These are phyloP conservation scores for Oxytorus armatus DNA, from an alignment of 2,888 invertebrate genomes.

Conservation along the genomic window DNA sequence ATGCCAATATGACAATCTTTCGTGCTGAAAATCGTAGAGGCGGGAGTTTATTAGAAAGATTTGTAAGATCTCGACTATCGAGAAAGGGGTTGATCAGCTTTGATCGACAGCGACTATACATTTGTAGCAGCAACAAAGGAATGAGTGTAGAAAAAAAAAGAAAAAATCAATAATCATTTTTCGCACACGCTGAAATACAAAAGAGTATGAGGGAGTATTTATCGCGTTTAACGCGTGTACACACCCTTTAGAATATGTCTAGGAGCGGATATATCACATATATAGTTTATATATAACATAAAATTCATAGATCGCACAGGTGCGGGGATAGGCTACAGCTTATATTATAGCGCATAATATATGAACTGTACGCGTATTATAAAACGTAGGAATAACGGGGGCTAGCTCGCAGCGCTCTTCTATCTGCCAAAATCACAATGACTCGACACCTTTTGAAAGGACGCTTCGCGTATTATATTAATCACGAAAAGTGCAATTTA, in stretches of 20 bases:
- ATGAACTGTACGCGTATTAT: constrained; percentile 25
- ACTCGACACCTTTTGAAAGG: no score
- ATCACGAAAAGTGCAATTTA: no score
- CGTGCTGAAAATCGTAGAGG: constrained; percentile 65
- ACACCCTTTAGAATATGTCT: constrained; percentile 72
- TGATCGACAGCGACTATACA: background rate
- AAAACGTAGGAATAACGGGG: constrained; percentile 23
- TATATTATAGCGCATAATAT: constrained; percentile 9
- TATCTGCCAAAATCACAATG: constrained; percentile 28
- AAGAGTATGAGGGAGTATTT: constrained; percentile 15
- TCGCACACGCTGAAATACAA: constrained; percentile 15
- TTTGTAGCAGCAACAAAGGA: no score
- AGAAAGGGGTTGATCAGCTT: background rate
- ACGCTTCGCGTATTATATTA: no score
- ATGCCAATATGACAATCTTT: constrained; percentile 81
- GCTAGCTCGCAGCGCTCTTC: constrained; percentile 41
- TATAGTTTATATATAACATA: constrained; percentile 36
- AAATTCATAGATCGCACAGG: constrained; percentile 11
- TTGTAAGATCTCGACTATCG: background rate
- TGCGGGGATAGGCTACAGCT: constrained; percentile 3
- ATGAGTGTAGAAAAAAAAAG: background rate
- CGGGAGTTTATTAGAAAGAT: constrained; percentile 29
- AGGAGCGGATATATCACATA: no score
- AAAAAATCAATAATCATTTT: constrained; percentile 12
- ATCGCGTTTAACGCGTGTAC: constrained; percentile 67